Evolutionary conservation across 2,888 invertebrate genomes (phyloP).

Genomic region (Meteorus colon): DNA sequence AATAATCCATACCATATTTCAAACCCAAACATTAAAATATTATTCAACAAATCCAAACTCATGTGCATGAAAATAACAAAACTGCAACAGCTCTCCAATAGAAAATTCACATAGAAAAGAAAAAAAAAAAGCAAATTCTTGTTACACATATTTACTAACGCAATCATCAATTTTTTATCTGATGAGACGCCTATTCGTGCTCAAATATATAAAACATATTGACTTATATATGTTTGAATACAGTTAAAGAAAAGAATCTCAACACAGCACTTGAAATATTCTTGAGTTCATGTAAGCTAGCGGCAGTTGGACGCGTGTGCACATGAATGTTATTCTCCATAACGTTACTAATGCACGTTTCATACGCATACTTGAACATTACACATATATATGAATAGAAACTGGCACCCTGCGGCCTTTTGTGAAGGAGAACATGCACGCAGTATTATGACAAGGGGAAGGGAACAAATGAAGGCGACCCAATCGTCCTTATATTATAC

Average conservation of each 20-base stretch:
- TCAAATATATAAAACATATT: neutral
- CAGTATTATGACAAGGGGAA: neutral
- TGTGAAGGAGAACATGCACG: neutral
- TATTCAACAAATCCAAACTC: no score
- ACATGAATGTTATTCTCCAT: neutral
- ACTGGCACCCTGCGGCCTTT: neutral
- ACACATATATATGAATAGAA: neutral
- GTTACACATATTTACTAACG: neutral
- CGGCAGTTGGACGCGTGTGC: constrained; percentile 1
- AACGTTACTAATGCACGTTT: constrained; percentile 1
- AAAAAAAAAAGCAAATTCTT: neutral
- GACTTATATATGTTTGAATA: neutral
- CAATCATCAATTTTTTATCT: neutral
- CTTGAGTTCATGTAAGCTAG: neutral
- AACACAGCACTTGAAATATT: constrained; percentile 4
- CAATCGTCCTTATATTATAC: constrained; percentile 30
- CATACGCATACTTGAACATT: constrained; percentile 22
- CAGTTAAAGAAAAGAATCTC: constrained; percentile 8
- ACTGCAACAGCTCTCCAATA: neutral
- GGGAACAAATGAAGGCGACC: neutral
- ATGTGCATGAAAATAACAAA: neutral
- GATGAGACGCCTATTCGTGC: neutral
- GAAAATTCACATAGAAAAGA: neutral
- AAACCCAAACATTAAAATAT: no score
- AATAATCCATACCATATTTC: no score